Evolutionary conservation across 23 tunicate species (phyloP), one percentile per base, ranked within the genome.

Genomic region (Halocynthia roretzi): DNA sequence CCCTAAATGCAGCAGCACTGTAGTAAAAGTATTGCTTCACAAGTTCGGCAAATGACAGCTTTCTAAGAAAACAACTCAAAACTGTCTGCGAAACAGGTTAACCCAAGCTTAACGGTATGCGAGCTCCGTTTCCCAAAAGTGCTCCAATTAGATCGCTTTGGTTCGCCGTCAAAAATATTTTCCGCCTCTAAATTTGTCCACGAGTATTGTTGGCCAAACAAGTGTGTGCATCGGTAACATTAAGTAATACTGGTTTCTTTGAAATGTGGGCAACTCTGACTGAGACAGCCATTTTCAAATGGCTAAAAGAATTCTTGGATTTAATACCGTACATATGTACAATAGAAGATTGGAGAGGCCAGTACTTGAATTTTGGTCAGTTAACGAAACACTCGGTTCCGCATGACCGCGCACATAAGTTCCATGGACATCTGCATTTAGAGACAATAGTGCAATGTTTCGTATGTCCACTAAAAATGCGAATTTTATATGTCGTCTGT

Each of bases 21-120:
- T 31, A 31, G 44, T 31, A 31, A 31, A 31, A 1, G 1, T 31
- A 31, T 31, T 31, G 44, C 44, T 31, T 4, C 44, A 31, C 44
- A 31, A 31, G 44, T 31, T 31, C 44, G 44, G 44, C 44, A 31
- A 31, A 31, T 31, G 44, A 31, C 44, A 31, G 44, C 44, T 31
- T 31, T 31, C 44, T 31, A 31, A 31, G 44, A 31, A 31, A 31
- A 31, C 44, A 31, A 31, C 44, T 31, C 44, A 31, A 31, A 31
- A 31, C 4, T 31, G 44, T 31, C 44, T 31, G 44, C 44, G 44
- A 31, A 31, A 31, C 44, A 31, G 44, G 44, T 31, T 40, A 65
- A 65, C 22, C 31, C n/a, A 65, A 48, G n/a, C 70, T 65, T 20
- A 65, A 65, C 22, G 70, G 70, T 65, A 65, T 65, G 70, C 70